A percentile compares a stretch with the other conserved stretches of the same genome.
Conservation (phyloP, 2,888 invertebrate genomes). For the Hydrotaea cyrtoneurina region DNA sequence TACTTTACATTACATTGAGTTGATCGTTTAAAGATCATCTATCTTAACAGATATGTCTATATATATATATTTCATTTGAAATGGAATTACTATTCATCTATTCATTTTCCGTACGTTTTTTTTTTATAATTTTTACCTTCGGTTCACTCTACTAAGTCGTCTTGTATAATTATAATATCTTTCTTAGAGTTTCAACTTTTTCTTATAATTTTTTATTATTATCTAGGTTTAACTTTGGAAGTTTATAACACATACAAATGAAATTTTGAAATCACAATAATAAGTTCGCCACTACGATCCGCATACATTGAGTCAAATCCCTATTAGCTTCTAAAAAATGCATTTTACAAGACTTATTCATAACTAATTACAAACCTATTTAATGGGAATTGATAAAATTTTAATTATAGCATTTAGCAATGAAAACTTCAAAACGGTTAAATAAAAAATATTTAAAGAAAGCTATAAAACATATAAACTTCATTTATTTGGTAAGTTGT, state of each 20-base stretch:
- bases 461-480: not conserved
- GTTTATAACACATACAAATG: conserved; percentile 30
- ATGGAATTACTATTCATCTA: conserved; percentile 22
- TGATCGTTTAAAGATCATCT: not conserved
- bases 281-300: not conserved
- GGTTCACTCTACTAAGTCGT: conserved; percentile 20
- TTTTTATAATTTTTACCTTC: not conserved
- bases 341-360: conserved; percentile 61
- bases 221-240: conserved; percentile 24
- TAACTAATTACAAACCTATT: conserved; percentile 42
- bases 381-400: conserved; percentile 59
- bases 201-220: not conserved
- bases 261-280: conserved; percentile 15
- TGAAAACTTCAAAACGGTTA: conserved; percentile 6
- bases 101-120: conserved; percentile 34
- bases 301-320: conserved; percentile 39
- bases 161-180: conserved; percentile 37
- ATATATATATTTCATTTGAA: conserved; percentile 14
- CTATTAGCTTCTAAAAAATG: conserved; percentile 57
- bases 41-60: too few relatives aligned
- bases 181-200: conserved; percentile 24
- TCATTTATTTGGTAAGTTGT: too few relatives aligned
- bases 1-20: not conserved
- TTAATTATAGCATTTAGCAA: conserved; percentile 31
- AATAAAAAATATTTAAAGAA: conserved; percentile 10